Evolutionary conservation across 2,888 invertebrate genomes (phyloP), one percentile per base, ranked within the genome.

Genomic region (Morpho achilles): DNA sequence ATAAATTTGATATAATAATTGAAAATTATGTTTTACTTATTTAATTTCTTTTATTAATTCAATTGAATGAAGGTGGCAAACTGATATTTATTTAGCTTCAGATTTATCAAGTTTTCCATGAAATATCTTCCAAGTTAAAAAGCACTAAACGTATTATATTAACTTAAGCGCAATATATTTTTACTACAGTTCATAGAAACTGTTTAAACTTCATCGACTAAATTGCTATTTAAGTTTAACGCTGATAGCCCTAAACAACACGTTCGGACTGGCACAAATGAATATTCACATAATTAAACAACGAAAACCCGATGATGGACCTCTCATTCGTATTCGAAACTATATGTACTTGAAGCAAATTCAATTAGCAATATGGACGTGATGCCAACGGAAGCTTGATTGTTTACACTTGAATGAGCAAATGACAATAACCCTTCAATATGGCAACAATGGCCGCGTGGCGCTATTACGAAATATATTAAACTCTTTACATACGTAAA

Each of bases 221-320:
- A 32, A 32, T 32, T 32, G 32, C 32, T 32, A 32, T 32, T 5
- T 32, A 32, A 32, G 4, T 32, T 3, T 43, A 43, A 45, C 7
- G 9, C 9, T 47, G 53, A 22, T 46, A 46, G 46, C 57, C 56
- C 63, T 45, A 58, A 48, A 51, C 52, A 50, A 56, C 52, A 54
- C 42, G 52, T 51, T 53, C 55, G 60, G 58, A 55, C 61, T 44
- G 48, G 42, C 50, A 53, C 46, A 59, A 59, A 62, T 61, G 57
- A 62, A 64, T 60, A 61, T 65, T 57, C 59, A 59, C 58, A 53
- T 50, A 50, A 59, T 58, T 56, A 59, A 46, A 62, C 50, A 60
- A 66, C 59, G 46, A 65, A 63, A 63, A 61, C 58, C 56, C 53
- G 47, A 51, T 50, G 54, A 50, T 56, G 57, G 56, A 58, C 54